Conservation (phyloP, 2,113 vertebrate genomes). For the Cyprinodon brontotheroides region DNA sequence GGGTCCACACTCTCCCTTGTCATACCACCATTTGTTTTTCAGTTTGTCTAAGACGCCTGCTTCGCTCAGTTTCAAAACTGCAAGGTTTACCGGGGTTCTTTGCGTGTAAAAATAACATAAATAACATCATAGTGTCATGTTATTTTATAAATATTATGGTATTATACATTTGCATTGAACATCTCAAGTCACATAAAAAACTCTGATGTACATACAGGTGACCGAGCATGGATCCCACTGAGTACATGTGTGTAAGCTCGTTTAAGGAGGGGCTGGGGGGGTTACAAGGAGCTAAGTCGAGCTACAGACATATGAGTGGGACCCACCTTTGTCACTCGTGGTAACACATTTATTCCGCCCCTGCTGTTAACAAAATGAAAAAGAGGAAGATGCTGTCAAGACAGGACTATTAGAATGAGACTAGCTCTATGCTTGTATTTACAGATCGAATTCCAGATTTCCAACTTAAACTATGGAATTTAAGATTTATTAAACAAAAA, state of each 20-base stretch:
- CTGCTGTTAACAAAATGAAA: constrained; percentile 69
- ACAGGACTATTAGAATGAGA: constrained; percentile 86
- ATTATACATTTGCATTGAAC: constrained; percentile 92
- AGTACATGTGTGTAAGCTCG: constrained; percentile 85
- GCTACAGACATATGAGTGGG: constrained; percentile 93
- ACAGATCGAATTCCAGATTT: constrained; percentile 20
- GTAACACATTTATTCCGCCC: constrained; percentile 97
- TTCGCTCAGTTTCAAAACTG: constrained; percentile 99
- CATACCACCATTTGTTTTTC: constrained; percentile 99
- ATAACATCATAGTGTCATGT: constrained; percentile 99
- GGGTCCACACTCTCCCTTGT: constrained; percentile 99
- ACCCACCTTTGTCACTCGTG: constrained; percentile 95
- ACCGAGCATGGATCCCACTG: constrained; percentile 93
- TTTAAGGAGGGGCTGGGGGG: constrained; percentile 68
- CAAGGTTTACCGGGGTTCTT: constrained; percentile 99
- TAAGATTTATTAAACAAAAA: background rate
- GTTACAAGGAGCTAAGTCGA: constrained; percentile 82
- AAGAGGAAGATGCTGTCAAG: constrained; percentile 89
- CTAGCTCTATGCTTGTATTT: constrained; percentile 22
- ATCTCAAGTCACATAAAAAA: constrained; percentile 79
- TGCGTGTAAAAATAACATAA: constrained; percentile 99
- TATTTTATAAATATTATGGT: constrained; percentile 99
- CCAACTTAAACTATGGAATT: background rate
- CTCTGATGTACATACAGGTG: constrained; percentile 79
- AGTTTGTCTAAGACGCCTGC: constrained; percentile 99